phyloP scores from a whole-genome alignment of 2,797 vertebrate genomes.

The Chloroceryle amazona region DNA sequence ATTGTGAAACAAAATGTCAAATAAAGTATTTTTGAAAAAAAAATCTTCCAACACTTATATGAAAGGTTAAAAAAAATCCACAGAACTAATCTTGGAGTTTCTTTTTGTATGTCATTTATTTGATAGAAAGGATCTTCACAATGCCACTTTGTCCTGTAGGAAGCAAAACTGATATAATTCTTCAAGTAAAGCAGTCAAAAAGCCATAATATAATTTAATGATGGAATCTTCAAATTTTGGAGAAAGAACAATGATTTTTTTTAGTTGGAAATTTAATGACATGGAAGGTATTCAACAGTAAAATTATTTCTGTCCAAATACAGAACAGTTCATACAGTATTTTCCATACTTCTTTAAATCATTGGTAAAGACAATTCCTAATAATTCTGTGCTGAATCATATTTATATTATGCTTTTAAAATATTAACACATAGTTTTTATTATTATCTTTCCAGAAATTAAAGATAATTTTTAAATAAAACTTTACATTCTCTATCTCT shows the following conservation, averaged over 20 bases:
- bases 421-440: not conserved
- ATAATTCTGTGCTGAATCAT: not conserved
- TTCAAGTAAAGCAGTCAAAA: not conserved
- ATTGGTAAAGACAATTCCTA: not conserved
- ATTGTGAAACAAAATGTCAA: not conserved
- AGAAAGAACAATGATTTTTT: not conserved
- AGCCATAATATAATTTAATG: not conserved
- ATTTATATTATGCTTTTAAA: not conserved
- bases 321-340: not conserved
- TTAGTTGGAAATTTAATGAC: not conserved
- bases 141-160: not conserved
- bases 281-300: not conserved
- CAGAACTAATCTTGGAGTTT: not conserved
- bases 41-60: not conserved
- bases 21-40: not conserved
- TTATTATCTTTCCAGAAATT: not conserved
- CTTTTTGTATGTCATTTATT: not conserved
- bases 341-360: not conserved
- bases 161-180: not conserved
- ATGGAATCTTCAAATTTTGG: not conserved
- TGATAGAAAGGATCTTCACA: not conserved
- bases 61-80: not conserved
- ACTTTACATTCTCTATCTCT: not conserved
- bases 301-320: not conserved
- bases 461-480: not conserved